Conservation (phyloP, 2,797 vertebrate genomes). For the Craterocephalus amniculus region DNA sequence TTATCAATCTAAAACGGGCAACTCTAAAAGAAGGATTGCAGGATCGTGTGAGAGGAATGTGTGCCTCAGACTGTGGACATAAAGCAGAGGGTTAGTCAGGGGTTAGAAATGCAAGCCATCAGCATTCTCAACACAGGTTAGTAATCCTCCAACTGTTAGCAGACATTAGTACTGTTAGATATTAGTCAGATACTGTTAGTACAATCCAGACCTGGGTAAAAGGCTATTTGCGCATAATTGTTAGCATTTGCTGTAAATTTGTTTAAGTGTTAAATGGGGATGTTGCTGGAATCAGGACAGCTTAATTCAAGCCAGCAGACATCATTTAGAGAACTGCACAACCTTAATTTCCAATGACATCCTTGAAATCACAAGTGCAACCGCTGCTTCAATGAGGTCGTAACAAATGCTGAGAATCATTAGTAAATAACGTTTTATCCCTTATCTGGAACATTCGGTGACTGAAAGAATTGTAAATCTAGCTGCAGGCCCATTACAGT, state of each 20-base stretch:
- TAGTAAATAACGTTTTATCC: slow-evolving; percentile 63
- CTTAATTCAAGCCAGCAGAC: slow-evolving; percentile 54
- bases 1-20: slow-evolving; percentile 5
- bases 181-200: slow-evolving; percentile 80
- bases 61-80: slow-evolving; percentile 45
- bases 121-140: slow-evolving; percentile 76
- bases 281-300: slow-evolving; percentile 23
- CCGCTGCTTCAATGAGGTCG: slow-evolving; percentile 15
- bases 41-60: slow-evolving; percentile 64
- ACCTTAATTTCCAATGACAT: slow-evolving; percentile 50
- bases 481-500: slow-evolving; percentile 40
- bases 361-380: slow-evolving; percentile 43
- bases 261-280: slow-evolving; percentile 45
- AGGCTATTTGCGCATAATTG: slow-evolving; percentile 71
- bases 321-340: slow-evolving; percentile 55
- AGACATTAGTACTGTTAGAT: slow-evolving; percentile 81
- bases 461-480: slow-evolving; percentile 35
- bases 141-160: slow-evolving; percentile 74
- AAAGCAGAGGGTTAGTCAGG: slow-evolving; percentile 76
- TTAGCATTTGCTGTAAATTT: slow-evolving; percentile 68
- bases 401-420: slow-evolving; percentile 70
- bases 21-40: slow-evolving; percentile 68
- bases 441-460: slow-evolving; percentile 50
- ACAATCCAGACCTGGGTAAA: slow-evolving; percentile 65
- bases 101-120: slow-evolving; percentile 73